Conservation (phyloP, 2,888 invertebrate species). For the Gastracanthus pulcherrimus region DNA sequence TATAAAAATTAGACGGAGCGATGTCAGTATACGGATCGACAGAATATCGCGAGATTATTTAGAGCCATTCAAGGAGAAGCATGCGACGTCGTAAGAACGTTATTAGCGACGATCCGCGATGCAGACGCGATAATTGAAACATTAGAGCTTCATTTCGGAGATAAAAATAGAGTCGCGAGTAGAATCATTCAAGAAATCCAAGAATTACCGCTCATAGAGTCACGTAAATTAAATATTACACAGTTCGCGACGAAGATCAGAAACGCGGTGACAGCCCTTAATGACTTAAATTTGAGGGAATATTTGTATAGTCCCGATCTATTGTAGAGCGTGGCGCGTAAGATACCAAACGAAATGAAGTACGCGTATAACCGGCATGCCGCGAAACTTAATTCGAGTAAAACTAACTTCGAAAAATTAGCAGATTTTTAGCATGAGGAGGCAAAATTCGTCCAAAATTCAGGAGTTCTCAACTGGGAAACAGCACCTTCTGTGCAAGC, state of each 20-base stretch:
- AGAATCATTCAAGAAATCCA: neutral
- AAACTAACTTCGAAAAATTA: too few species aligned
- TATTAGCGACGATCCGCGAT: neutral
- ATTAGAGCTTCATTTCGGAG: neutral
- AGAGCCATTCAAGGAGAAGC: neutral
- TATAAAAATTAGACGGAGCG: neutral
- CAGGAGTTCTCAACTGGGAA: too few species aligned
- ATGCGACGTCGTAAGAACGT: neutral
- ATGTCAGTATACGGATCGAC: neutral
- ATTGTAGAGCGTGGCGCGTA: too few species aligned
- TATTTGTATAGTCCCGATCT: too few species aligned
- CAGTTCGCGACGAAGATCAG: neutral
- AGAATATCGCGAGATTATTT: neutral
- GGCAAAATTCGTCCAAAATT: too few species aligned
- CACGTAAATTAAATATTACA: neutral
- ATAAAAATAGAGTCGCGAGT: neutral
- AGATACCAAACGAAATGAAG: too few species aligned
- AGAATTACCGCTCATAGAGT: neutral
- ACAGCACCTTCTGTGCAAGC: too few species aligned
- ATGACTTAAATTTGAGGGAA: slow-evolving; percentile 6
- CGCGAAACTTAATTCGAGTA: too few species aligned
- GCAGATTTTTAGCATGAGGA: too few species aligned
- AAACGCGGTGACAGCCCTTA: neutral
- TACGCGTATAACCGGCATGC: too few species aligned
- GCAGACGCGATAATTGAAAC: neutral